Evolutionary conservation across 2,888 invertebrate genomes (phyloP).

Genomic region (Lithophane socia): DNA sequence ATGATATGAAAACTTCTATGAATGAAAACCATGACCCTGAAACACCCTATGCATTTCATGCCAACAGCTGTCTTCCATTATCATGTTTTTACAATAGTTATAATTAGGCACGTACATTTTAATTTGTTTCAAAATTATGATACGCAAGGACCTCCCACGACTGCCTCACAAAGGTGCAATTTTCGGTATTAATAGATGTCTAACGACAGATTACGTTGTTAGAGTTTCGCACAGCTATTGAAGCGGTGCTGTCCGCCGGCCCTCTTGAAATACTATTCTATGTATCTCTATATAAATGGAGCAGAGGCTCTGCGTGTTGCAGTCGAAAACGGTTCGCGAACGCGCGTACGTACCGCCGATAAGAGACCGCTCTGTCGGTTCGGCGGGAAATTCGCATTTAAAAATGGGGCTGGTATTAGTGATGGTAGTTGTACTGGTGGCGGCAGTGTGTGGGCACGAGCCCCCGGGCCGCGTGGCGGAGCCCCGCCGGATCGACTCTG

Average conservation of each 20-base stretch:
- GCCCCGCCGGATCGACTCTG: conserved; percentile 61
- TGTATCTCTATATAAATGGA: conserved; percentile 87
- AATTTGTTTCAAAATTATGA: conserved; percentile 6
- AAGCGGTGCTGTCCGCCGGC: conserved; percentile 70
- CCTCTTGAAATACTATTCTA: conserved; percentile 79
- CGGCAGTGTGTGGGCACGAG: conserved; percentile 72
- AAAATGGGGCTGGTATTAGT: conserved; percentile 74
- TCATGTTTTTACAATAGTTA: conserved; percentile 16
- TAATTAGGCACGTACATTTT: conserved; percentile 21
- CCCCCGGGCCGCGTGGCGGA: conserved; percentile 69
- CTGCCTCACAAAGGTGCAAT: conserved; percentile 33
- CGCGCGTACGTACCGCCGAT: conserved; percentile 79
- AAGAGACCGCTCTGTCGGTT: conserved; percentile 64
- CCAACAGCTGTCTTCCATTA: conserved; percentile 16
- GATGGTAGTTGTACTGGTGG: conserved; percentile 68
- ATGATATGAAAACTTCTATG: conserved; percentile 32
- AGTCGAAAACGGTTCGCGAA: conserved; percentile 86
- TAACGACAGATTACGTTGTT: conserved; percentile 52
- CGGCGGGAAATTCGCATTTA: conserved; percentile 69
- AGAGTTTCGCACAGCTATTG: conserved; percentile 66
- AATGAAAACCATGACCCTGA: conserved; percentile 48
- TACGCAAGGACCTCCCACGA: conserved; percentile 9
- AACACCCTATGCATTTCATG: conserved; percentile 12
- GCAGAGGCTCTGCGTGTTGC: conserved; percentile 81
- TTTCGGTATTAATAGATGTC: conserved; percentile 40